These are phyloP conservation scores for Tragelaphus buxtoni DNA, from an alignment of 2,113 vertebrate genomes.

Conservation along the genomic window DNA sequence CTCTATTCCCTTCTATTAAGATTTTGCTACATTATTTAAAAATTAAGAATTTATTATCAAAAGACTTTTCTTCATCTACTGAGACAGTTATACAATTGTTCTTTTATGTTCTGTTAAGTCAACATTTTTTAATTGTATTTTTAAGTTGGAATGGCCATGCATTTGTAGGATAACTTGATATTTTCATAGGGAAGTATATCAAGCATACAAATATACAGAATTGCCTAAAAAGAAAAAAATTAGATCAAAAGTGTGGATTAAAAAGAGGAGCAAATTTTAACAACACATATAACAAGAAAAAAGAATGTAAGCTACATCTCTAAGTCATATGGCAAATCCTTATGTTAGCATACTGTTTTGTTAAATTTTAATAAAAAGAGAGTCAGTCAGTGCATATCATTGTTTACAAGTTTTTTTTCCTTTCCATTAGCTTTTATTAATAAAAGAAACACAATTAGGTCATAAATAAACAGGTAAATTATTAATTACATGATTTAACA, in stretches of 20 bases:
- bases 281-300: not conserved
- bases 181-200: not conserved
- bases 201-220: not conserved
- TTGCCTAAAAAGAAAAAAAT: not conserved
- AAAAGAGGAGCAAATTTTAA: not conserved
- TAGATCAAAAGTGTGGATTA: not conserved
- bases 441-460: constrained; percentile 78
- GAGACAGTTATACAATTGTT: not conserved
- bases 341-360: not conserved
- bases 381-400: not conserved
- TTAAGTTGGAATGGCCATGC: not conserved
- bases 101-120: not conserved
- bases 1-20: not conserved
- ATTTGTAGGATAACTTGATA: not conserved
- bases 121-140: not conserved
- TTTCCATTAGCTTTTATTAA: constrained; percentile 80
- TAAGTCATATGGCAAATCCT: not conserved
- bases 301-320: not conserved
- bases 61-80: not conserved
- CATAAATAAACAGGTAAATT: constrained; percentile 84
- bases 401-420: not conserved
- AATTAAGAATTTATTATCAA: not conserved
- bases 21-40: not conserved
- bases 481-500: constrained; percentile 76
- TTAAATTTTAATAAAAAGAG: not conserved